phyloP scores from a whole-genome alignment of 1,140 invertebrate species.

The Lysiphlebus fabarum region DNA sequence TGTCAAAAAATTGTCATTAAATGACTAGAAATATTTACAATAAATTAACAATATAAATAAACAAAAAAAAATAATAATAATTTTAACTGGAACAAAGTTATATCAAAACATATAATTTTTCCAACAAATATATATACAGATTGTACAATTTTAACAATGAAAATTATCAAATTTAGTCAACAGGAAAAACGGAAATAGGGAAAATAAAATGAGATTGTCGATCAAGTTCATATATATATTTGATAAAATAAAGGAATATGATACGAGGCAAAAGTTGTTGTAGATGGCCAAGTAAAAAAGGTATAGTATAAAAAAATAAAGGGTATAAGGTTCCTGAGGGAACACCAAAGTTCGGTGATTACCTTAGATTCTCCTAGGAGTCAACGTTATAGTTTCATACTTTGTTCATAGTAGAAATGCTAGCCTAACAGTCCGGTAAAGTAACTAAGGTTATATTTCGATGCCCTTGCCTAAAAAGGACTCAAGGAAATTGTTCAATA shows the following conservation, averaged over 20 bases:
- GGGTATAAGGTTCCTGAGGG: conserved; percentile 44
- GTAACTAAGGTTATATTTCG: conserved; percentile 50
- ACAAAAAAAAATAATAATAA: conserved; percentile 3
- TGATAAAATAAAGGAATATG: conserved; percentile 5
- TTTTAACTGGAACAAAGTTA: conserved; percentile 21
- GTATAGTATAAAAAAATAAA: conserved; percentile 21
- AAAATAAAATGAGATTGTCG: conserved; percentile 1
- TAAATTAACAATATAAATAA: neutral
- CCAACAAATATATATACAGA: conserved; percentile 1
- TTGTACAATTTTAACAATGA: neutral
- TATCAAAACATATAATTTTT: too few relatives aligned
- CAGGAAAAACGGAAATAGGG: neutral
- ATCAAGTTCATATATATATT: conserved; percentile 2
- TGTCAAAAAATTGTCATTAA: too few relatives aligned
- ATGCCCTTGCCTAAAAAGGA: conserved; percentile 24
- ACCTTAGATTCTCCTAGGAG: conserved; percentile 55
- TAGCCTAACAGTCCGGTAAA: conserved; percentile 52
- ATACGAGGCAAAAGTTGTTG: conserved; percentile 6
- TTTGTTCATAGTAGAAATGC: conserved; percentile 46
- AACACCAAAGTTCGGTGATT: conserved; percentile 55
- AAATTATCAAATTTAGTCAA: neutral
- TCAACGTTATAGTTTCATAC: conserved; percentile 47
- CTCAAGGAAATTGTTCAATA: conserved; percentile 23
- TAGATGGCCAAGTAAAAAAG: conserved; percentile 16
- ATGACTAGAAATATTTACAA: too few relatives aligned